Evolutionary conservation across 2,113 vertebrate genomes (phyloP).

Genomic region (Acrocephalus kingi): DNA sequence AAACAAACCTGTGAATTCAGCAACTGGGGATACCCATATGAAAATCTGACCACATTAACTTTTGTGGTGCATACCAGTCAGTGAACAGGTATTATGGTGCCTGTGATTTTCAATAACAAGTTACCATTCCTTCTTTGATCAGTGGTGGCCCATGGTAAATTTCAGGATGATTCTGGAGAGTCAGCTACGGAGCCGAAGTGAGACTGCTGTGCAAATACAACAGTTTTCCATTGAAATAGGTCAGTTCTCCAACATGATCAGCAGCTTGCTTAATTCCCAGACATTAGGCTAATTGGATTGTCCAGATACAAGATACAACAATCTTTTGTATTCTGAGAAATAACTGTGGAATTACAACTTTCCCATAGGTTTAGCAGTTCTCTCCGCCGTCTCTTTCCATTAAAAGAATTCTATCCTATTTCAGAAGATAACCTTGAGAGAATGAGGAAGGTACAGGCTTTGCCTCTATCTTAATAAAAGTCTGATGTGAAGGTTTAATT

Average conservation of each 20-base stretch:
- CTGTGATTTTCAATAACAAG: background rate
- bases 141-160: background rate
- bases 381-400: background rate
- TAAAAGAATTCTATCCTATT: slow-evolving; percentile 16
- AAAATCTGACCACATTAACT: background rate
- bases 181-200: rapidly evolving
- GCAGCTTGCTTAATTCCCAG: background rate
- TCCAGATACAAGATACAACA: slow-evolving; percentile 10
- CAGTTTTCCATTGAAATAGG: background rate
- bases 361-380: background rate
- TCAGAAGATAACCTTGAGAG: slow-evolving; percentile 39
- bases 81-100: background rate
- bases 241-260: background rate
- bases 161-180: background rate
- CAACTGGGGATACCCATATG: background rate
- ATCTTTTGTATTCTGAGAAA: slow-evolving; percentile 27
- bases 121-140: background rate
- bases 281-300: slow-evolving; percentile 32
- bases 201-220: background rate
- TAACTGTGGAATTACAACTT: slow-evolving; percentile 35
- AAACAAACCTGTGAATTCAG: background rate
- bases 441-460: slow-evolving; percentile 10
- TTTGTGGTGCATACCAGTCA: background rate
- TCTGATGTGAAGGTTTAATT: slow-evolving; percentile 48
- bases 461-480: slow-evolving; percentile 37